Evolutionary conservation across 2,113 vertebrate species (phyloP).

Genomic region (Panthera leo): DNA sequence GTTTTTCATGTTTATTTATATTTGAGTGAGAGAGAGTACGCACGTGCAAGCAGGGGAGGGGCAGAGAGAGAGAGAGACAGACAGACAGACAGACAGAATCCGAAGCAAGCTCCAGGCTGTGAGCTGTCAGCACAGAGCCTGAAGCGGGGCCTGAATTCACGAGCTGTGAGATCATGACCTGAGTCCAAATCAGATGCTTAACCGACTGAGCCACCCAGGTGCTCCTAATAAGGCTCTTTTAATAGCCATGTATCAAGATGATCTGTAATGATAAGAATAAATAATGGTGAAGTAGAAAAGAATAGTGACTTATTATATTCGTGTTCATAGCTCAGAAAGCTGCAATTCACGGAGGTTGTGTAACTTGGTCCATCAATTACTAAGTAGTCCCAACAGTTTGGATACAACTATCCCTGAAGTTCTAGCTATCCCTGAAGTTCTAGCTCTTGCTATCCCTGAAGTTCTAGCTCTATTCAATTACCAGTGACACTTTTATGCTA

Average conservation of each 20-base stretch:
- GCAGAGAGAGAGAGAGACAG: too few relatives aligned
- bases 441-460: not conserved
- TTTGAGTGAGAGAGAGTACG: too few relatives aligned
- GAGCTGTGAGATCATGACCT: too few relatives aligned
- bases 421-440: not conserved
- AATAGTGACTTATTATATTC: constrained; percentile 27
- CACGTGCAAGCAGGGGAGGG: too few relatives aligned
- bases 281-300: not conserved
- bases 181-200: too few relatives aligned
- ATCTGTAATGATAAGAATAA: constrained; percentile 18
- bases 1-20: too few relatives aligned
- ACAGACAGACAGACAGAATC: too few relatives aligned
- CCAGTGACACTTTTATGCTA: not conserved
- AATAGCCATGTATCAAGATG: not conserved
- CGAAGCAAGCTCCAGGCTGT: too few relatives aligned
- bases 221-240: not conserved
- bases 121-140: too few relatives aligned
- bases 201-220: too few relatives aligned
- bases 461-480: not conserved
- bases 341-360: not conserved
- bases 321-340: constrained; percentile 22
- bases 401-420: not conserved
- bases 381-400: not conserved
- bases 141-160: too few relatives aligned
- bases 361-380: not conserved